A percentile compares a stretch with the other conserved stretches of the same genome.
Conservation (phyloP, 2,888 invertebrate species). For the Parnassius mnemosyne region DNA sequence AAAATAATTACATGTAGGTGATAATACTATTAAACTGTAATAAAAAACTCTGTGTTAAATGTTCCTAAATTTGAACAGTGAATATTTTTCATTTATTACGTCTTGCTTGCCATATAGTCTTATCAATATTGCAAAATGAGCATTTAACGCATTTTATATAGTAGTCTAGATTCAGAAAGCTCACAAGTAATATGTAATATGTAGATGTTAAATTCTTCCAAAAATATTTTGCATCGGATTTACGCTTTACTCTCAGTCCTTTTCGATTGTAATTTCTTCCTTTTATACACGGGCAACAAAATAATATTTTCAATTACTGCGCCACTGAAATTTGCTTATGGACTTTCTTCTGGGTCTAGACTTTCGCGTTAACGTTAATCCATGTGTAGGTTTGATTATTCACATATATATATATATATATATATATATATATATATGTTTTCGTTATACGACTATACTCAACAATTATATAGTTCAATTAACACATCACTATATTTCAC, state of each 20-base stretch:
- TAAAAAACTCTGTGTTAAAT: conserved; percentile 76
- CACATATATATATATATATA: neutral
- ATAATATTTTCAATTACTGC: too few relatives aligned
- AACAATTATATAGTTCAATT: conserved; percentile 47
- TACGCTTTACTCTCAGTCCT: conserved; percentile 15
- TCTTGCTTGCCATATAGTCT: conserved; percentile 72
- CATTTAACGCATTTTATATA: conserved; percentile 34
- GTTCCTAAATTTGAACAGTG: conserved; percentile 78
- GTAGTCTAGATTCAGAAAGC: conserved; percentile 40
- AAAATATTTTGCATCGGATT: conserved; percentile 24
- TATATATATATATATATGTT: conserved; percentile 11
- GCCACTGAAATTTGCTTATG: too few relatives aligned
- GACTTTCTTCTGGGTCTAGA: conserved; percentile 37
- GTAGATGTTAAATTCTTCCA: conserved; percentile 19
- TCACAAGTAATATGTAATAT: conserved; percentile 33
- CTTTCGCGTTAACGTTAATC: conserved; percentile 34
- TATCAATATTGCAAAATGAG: conserved; percentile 41
- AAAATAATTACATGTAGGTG: conserved; percentile 60
- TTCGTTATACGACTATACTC: conserved; percentile 38
- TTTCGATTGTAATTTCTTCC: neutral
- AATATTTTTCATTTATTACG: conserved; percentile 55
- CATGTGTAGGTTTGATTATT: conserved; percentile 16
- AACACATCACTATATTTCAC: conserved; percentile 51
- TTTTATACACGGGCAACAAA: too few relatives aligned
- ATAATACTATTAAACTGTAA: conserved; percentile 64